phyloP scores from a whole-genome alignment of 2,888 invertebrate genomes.

The Melanostoma scalare region DNA sequence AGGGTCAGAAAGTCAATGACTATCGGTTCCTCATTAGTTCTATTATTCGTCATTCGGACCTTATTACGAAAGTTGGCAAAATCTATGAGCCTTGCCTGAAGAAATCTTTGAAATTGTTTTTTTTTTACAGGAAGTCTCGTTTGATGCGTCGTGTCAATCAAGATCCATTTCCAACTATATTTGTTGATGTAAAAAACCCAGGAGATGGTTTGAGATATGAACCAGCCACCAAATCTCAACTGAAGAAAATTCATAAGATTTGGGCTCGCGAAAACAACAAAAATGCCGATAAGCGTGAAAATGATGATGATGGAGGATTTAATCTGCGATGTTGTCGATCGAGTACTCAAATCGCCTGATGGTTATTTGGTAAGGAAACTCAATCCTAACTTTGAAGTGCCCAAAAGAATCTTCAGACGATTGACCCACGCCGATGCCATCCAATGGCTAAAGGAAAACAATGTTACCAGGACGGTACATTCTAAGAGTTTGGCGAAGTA shows the following conservation, averaged over 20 bases:
- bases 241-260: conserved; percentile 96
- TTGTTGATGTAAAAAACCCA: conserved; percentile 91
- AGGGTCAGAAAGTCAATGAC: no score
- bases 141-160: conserved; percentile 91
- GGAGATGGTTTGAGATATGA: conserved; percentile 86
- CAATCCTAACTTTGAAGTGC: conserved; percentile 93
- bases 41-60: no score
- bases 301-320: conserved; percentile 95
- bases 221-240: conserved; percentile 93
- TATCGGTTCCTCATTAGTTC: no score
- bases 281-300: conserved; percentile 89
- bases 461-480: conserved; percentile 98
- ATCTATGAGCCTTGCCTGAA: no score
- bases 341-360: conserved; percentile 93
- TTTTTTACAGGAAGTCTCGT: no score
- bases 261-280: conserved; percentile 92
- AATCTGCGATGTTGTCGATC: conserved; percentile 96
- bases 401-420: conserved; percentile 94
- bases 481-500: conserved; percentile 98
- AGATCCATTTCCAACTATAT: conserved; percentile 94
- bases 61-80: no score
- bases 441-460: conserved; percentile 93
- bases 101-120: no score
- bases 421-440: conserved; percentile 98
- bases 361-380: conserved; percentile 92